These are phyloP conservation scores for Pseudopipra pipra DNA, from an alignment of 2,113 vertebrate genomes.

Conservation along the genomic window DNA sequence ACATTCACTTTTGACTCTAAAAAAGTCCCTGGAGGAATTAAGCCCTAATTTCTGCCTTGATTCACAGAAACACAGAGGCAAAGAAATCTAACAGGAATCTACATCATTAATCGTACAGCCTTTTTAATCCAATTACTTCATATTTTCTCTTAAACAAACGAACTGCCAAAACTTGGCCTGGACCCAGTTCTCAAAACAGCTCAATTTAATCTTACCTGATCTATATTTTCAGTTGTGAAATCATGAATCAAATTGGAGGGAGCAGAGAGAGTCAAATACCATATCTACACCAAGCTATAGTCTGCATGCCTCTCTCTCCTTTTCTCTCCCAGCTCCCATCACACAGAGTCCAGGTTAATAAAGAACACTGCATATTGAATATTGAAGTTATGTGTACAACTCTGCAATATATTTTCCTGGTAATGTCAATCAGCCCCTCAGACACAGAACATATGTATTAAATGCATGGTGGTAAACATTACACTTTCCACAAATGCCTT, in stretches of 20 bases:
- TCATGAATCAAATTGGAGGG: neutral
- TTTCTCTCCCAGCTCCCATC: neutral
- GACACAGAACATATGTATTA: neutral
- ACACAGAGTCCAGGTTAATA: neutral
- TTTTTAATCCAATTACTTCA: conserved; percentile 41
- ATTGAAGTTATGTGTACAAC: neutral
- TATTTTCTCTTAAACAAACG: conserved; percentile 37
- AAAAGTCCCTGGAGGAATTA: neutral
- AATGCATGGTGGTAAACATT: neutral
- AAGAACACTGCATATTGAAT: neutral
- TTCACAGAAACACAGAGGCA: neutral
- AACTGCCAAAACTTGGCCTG: conserved; percentile 8
- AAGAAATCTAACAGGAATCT: neutral
- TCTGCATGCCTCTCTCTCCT: neutral
- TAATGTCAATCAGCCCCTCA: neutral
- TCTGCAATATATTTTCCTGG: neutral
- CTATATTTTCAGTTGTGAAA: neutral
- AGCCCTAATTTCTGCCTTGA: neutral
- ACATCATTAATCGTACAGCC: neutral
- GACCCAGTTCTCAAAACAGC: neutral
- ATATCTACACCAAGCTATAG: neutral
- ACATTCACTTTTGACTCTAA: neutral
- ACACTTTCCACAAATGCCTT: neutral
- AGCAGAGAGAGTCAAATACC: neutral
- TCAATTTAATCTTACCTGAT: neutral